Base-by-base conservation (phyloP, 2,113 vertebrate genomes). In the Hippocampus abdominalis region DNA sequence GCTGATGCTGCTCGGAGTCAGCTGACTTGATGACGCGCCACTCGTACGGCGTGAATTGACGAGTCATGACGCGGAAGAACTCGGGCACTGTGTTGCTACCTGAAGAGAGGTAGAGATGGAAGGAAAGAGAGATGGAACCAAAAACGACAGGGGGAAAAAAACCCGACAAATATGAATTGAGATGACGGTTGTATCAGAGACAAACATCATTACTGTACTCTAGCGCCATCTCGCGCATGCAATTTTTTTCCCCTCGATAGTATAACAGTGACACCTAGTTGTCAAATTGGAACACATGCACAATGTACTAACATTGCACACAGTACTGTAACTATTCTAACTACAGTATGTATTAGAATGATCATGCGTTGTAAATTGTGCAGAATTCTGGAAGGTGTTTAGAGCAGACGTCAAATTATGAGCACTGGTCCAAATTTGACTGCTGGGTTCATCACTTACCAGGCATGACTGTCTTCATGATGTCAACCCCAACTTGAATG, bases 1-100 rank as follows among this genome's bases (percentile, higher is more conserved):
- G 92, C 77, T 95, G 95, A 85, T 90, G 91, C 91, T 91, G 93
- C 81, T 97, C 96, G 1, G 90, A 91, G 74, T 86, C 90, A 64
- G 93, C 88, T 48, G 92, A 93, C 79, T 84, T 92, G 89, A 99
- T 98, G 71, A 86, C 85, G 69, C 70, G 75, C 97, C 97, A 99
- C 84, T 99, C 97, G 27, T 90, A 86, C 57, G 91, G 93, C 32
- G 97, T 98, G 82, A 98, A 98, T 90, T 98, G 96, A 72, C 96
- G 92, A 71, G 93, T 96, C 97, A 99, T 99, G 86, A 98, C 93
- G 74, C 91, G 94, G 89, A 99, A 98, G 87, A 98, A 99, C 77
- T 97, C 94, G 32, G 91, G 81, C 86, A 96, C 89, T 36, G 95
- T 95, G 78, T 90, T 93, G 84, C 94, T 96, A 80, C 97, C 96